A percentile compares a stretch with the other conserved stretches of the same genome.
Conservation (phyloP, 2,888 invertebrate species). For the Thereva unica region DNA sequence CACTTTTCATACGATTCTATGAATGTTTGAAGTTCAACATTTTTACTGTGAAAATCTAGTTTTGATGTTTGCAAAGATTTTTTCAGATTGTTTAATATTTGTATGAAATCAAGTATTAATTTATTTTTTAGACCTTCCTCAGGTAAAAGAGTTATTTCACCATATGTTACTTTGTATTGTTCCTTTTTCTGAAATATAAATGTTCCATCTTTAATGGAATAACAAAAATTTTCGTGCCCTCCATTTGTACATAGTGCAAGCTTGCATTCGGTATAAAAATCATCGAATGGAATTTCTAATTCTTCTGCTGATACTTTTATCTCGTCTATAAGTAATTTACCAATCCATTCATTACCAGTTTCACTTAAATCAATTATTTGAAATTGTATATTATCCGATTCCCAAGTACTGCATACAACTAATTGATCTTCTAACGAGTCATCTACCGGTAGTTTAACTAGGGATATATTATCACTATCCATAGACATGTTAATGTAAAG, state of each 20-base stretch:
- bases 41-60: constrained; percentile 13
- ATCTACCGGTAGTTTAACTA: constrained; percentile 1
- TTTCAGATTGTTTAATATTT: constrained; percentile 7
- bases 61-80: not conserved
- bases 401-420: constrained; percentile 6
- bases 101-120: constrained; percentile 10
- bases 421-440: not conserved
- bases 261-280: constrained; percentile 48
- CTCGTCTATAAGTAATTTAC: constrained; percentile 44
- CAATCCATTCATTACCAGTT: constrained; percentile 38
- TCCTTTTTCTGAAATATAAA: constrained; percentile 48
- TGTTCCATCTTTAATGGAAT: constrained; percentile 43
- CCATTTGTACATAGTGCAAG: constrained; percentile 47
- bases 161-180: constrained; percentile 47
- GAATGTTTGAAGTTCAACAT: constrained; percentile 41
- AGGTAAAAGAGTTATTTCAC: constrained; percentile 44
- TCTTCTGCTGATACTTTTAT: constrained; percentile 47
- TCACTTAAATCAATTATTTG: constrained; percentile 3
- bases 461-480: not conserved
- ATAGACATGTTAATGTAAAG: not conserved
- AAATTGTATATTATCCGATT: not conserved
- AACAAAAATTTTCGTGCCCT: constrained; percentile 46
- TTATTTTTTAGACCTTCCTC: constrained; percentile 1
- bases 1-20: constrained; percentile 45
- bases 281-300: constrained; percentile 46